Conservation (phyloP, 2,113 vertebrate genomes). For the Xenopus laevis region DNA sequence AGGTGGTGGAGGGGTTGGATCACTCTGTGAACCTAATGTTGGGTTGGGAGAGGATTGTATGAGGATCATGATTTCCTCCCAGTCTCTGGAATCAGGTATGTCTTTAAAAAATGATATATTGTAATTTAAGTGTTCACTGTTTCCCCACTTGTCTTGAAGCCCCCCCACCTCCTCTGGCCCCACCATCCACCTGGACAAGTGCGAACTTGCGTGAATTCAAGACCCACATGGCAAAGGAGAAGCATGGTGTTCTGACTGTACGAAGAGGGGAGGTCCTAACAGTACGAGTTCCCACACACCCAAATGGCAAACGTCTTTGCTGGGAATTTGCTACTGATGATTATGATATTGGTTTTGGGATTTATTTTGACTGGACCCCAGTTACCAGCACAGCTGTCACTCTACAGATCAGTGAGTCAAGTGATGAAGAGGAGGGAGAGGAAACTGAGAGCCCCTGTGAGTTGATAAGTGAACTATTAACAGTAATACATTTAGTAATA, state of each 20-base stretch:
- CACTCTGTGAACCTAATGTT: too few species aligned
- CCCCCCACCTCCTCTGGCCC: conserved; percentile 76
- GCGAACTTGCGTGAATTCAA: conserved; percentile 88
- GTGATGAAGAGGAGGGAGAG: conserved; percentile 92
- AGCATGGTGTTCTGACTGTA: conserved; percentile 85
- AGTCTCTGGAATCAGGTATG: too few species aligned
- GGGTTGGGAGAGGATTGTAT: too few species aligned
- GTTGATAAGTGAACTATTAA: background rate
- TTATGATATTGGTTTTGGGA: conserved; percentile 95
- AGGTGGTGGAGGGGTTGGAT: too few species aligned
- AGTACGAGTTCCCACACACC: conserved; percentile 87
- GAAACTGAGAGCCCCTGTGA: conserved; percentile 75
- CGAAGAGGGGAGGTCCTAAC: conserved; percentile 94
- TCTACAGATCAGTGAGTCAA: conserved; percentile 95
- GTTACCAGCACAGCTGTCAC: conserved; percentile 90
- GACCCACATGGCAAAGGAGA: conserved; percentile 79
- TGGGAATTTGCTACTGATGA: conserved; percentile 97
- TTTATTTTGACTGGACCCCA: conserved; percentile 94
- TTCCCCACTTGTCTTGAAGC: conserved; percentile 59
- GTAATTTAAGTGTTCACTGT: background rate
- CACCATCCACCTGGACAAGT: conserved; percentile 85
- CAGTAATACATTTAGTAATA: too few species aligned
- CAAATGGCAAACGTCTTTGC: conserved; percentile 86
- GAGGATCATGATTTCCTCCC: too few species aligned
- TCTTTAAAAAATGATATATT: too few species aligned